These are phyloP conservation scores for Petrocephalus schoutedeni DNA, from an alignment of 2,797 vertebrate species.

Conservation along the genomic window DNA sequence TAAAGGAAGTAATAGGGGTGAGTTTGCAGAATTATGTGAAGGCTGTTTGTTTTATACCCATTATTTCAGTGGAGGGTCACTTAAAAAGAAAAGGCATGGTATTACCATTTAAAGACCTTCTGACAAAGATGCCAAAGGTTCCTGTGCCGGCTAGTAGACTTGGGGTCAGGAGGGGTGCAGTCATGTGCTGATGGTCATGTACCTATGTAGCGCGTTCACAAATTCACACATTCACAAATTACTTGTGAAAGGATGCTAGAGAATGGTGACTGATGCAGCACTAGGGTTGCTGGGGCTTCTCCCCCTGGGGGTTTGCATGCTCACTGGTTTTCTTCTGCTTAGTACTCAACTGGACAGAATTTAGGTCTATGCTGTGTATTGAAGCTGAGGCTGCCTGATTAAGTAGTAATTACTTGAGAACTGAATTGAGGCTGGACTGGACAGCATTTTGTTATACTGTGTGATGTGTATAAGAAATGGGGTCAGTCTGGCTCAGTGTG, in stretches of 20 bases:
- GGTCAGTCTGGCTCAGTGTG: neutral
- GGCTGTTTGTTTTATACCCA: slow-evolving; percentile 19
- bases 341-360: neutral
- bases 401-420: neutral
- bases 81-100: slow-evolving; percentile 31
- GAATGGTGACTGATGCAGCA: neutral
- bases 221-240: neutral
- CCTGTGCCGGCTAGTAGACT: slow-evolving; percentile 9
- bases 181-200: neutral
- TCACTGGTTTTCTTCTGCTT: neutral
- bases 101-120: slow-evolving; percentile 1
- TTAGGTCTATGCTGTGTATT: neutral
- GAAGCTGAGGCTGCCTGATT: neutral
- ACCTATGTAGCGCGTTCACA: neutral
- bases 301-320: neutral
- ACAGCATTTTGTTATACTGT: neutral
- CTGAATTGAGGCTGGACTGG: neutral
- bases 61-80: slow-evolving; percentile 12
- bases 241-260: neutral
- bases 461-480: neutral
- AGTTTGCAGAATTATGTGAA: slow-evolving; percentile 7
- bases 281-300: neutral
- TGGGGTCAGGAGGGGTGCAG: neutral
- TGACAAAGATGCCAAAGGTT: neutral
- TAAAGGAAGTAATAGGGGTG: slow-evolving; percentile 30